Percentiles rank a stretch among this genome's conserved stretches.
Evolutionary conservation across 1,140 invertebrate genomes (phyloP).

Genomic region (Heterodera schachtii): DNA sequence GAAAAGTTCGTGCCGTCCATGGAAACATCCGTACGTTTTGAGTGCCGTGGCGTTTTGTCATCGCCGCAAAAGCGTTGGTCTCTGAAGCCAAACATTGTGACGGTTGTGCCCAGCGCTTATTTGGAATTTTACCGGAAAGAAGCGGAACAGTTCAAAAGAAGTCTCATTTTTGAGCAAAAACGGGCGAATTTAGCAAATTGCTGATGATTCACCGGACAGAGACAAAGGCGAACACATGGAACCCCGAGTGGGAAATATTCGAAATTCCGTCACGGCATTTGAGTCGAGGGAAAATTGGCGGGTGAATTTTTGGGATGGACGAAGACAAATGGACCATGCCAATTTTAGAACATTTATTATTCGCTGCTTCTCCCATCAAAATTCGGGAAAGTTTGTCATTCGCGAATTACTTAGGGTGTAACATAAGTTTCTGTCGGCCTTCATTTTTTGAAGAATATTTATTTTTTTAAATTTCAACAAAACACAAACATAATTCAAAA

Average conservation of each 20-base stretch:
- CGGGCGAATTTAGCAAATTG: background rate
- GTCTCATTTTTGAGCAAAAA: background rate
- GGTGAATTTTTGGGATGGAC: background rate
- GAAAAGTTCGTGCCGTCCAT: background rate
- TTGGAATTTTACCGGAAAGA: background rate
- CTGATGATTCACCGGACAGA: constrained; percentile 3
- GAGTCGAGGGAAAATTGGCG: background rate
- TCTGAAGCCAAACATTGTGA: background rate
- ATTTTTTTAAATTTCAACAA: no score
- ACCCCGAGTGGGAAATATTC: constrained; percentile 1
- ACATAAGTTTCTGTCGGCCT: no score
- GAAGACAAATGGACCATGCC: background rate
- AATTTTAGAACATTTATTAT: background rate
- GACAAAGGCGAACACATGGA: constrained; percentile 14
- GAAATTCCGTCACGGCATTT: constrained; percentile 4
- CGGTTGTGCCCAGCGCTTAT: background rate
- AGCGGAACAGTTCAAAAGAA: background rate
- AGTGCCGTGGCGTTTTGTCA: background rate
- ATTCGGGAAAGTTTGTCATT: constrained; percentile 1
- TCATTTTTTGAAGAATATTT: no score
- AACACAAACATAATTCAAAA: no score
- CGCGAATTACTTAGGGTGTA: no score
- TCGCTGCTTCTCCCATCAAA: background rate
- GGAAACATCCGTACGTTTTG: background rate
- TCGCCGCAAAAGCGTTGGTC: constrained; percentile 10